Conservation (phyloP, 92 coral and sea anemone genomes). For the Muricea muricata region DNA sequence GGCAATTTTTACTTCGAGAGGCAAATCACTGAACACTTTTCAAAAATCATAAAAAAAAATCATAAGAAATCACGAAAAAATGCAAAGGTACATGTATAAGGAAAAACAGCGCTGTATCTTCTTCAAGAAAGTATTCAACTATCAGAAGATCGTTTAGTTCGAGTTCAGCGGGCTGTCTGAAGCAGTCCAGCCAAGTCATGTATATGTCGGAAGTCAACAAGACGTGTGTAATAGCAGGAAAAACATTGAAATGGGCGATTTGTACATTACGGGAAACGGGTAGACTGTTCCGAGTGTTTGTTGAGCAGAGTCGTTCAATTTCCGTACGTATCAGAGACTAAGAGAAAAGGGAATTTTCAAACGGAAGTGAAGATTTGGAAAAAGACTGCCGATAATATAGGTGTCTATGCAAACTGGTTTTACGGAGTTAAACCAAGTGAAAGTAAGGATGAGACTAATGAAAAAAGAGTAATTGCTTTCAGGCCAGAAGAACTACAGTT, state of each 20-base stretch:
- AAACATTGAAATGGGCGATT: not conserved
- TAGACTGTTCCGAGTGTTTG: constrained; percentile 4
- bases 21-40: too few species aligned
- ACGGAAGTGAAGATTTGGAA: not conserved
- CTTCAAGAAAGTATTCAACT: too few species aligned
- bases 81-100: not conserved
- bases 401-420: too few species aligned
- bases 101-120: too few species aligned
- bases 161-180: too few species aligned
- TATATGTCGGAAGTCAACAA: not conserved
- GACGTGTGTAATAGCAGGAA: not conserved
- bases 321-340: not conserved
- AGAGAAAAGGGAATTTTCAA: not conserved
- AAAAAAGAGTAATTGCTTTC: not conserved
- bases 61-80: too few species aligned
- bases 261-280: not conserved
- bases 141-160: too few species aligned
- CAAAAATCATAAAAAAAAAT: too few species aligned
- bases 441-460: not conserved
- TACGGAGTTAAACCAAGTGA: constrained; percentile 16
- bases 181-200: too few species aligned
- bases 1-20: too few species aligned
- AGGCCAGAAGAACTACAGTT: constrained; percentile 7
- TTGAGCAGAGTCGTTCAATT: constrained; percentile 6
- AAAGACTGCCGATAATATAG: not conserved